Conservation (phyloP, 2,113 vertebrate species). For the Pampusana beccarii region DNA sequence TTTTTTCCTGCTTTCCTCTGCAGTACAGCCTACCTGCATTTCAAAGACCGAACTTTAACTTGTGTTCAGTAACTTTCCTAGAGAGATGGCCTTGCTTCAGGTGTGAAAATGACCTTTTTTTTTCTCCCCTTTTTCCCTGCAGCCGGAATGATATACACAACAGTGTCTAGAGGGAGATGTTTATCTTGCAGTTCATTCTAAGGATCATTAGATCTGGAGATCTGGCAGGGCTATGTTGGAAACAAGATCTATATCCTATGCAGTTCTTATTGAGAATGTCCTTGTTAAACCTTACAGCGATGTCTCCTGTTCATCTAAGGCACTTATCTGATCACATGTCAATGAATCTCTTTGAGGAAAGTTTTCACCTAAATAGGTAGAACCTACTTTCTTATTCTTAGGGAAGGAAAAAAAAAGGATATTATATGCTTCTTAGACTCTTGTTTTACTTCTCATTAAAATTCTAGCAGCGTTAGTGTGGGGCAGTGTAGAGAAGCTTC, state of each 20-base stretch:
- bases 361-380: not conserved
- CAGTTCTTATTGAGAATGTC: not conserved
- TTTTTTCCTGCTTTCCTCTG: not conserved
- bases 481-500: not conserved
- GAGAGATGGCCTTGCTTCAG: not conserved
- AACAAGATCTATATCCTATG: conserved; percentile 14
- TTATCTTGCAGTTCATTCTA: not conserved
- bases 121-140: not conserved
- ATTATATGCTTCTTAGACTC: not conserved
- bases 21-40: not conserved
- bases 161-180: not conserved
- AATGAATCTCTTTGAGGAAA: conserved; percentile 23
- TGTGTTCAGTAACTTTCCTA: not conserved
- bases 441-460: conserved; percentile 30
- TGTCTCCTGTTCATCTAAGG: not conserved
- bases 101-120: not conserved
- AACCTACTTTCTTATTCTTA: conserved; percentile 24
- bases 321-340: not conserved
- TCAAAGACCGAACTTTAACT: not conserved
- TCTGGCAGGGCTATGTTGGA: conserved; percentile 17
- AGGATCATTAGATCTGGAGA: not conserved
- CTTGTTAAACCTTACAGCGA: conserved; percentile 1
- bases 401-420: not conserved
- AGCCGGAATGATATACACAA: not conserved
- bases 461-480: not conserved